These are phyloP conservation scores for Apodemia mormo DNA, from an alignment of 2,888 invertebrate genomes.

Conservation along the genomic window DNA sequence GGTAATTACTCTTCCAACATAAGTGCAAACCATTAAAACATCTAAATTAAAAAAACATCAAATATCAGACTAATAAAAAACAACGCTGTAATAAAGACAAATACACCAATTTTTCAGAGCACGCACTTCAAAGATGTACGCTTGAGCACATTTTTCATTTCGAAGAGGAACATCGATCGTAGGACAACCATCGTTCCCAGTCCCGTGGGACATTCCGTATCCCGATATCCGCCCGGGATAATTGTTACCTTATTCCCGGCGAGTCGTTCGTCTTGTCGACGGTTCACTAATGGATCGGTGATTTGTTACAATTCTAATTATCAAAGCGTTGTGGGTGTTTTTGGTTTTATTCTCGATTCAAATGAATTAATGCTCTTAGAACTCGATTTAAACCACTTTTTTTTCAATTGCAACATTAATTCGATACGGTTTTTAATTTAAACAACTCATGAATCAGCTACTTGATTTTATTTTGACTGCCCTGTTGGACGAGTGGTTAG, in stretches of 20 bases:
- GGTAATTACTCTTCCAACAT: background rate
- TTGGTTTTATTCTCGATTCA: slow-evolving; percentile 22
- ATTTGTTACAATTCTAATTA: slow-evolving; percentile 61
- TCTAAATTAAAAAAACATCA: slow-evolving; percentile 23
- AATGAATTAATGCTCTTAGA: slow-evolving; percentile 30
- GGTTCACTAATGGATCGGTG: slow-evolving; percentile 64
- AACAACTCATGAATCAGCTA: too few species aligned
- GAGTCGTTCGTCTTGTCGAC: slow-evolving; percentile 61
- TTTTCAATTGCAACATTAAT: background rate
- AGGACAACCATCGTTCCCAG: slow-evolving; percentile 45
- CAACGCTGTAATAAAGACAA: slow-evolving; percentile 31
- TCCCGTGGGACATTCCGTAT: slow-evolving; percentile 46
- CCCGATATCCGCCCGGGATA: slow-evolving; percentile 47
- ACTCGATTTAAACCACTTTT: slow-evolving; percentile 23
- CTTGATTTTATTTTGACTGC: too few species aligned
- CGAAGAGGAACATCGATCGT: slow-evolving; percentile 38
- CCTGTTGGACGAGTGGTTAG: too few species aligned
- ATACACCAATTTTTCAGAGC: slow-evolving; percentile 43
- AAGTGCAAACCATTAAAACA: slow-evolving; percentile 20
- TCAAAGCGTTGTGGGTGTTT: slow-evolving; percentile 39
- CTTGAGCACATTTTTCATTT: slow-evolving; percentile 40
- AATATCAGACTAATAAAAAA: slow-evolving; percentile 13
- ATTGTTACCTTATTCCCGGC: slow-evolving; percentile 64
- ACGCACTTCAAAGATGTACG: slow-evolving; percentile 39
- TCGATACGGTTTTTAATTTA: background rate